Conservation (phyloP, 2,113 vertebrate genomes). For the Anhinga anhinga region DNA sequence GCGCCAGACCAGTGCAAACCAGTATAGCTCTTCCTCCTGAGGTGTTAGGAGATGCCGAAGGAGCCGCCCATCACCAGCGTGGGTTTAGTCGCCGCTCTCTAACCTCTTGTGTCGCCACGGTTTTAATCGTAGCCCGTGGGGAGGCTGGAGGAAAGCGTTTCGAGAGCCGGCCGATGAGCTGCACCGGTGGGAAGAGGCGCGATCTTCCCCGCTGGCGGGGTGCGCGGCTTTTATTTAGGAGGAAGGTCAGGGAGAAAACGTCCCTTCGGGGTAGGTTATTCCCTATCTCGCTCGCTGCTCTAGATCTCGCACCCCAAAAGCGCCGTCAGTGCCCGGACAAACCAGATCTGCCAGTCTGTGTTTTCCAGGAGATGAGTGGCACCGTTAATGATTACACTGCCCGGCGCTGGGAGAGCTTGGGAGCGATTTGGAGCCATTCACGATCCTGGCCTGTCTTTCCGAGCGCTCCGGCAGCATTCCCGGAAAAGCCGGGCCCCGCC, state of each 20-base stretch:
- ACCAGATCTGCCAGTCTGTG: background rate
- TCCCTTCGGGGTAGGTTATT: background rate
- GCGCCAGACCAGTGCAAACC: background rate
- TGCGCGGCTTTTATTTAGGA: background rate
- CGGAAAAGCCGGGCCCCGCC: background rate
- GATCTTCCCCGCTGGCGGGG: background rate
- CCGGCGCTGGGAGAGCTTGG: background rate
- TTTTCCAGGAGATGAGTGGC: background rate
- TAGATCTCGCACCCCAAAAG: background rate
- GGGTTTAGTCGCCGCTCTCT: background rate
- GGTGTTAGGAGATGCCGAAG: background rate
- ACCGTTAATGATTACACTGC: background rate
- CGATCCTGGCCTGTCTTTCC: background rate
- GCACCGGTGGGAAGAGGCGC: rapidly evolving
- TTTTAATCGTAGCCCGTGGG: rapidly evolving
- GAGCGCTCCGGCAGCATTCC: background rate
- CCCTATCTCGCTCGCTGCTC: background rate
- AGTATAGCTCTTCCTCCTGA: background rate
- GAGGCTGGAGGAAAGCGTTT: background rate
- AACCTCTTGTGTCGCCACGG: background rate
- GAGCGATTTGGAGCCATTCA: background rate
- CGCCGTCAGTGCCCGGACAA: background rate
- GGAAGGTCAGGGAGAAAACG: background rate
- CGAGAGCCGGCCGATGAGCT: background rate
- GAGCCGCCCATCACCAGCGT: rapidly evolving